A percentile compares a stretch with the other conserved stretches of the same genome.
Conservation (phyloP, 2,797 vertebrate species). For the Zalophus californianus region DNA sequence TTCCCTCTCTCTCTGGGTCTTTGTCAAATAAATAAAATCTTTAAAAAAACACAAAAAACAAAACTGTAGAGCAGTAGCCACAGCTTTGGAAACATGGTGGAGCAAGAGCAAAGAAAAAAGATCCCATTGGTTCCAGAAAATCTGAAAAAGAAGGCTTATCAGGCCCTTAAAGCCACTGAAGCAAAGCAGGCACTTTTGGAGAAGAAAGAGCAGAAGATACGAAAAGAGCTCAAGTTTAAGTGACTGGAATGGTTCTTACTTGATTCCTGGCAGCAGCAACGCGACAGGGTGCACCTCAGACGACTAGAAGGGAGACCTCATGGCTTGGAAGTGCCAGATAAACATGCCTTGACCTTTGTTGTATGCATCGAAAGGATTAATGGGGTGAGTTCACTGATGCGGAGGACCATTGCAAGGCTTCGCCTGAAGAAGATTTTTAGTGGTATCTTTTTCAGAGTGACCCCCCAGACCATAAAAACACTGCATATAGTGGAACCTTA, state of each 20-base stretch:
- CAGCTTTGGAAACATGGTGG: neutral
- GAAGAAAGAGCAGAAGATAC: conserved; percentile 88
- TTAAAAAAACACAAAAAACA: neutral
- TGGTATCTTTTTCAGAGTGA: conserved; percentile 93
- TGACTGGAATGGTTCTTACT: conserved; percentile 93
- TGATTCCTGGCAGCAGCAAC: conserved; percentile 89
- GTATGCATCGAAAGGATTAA: conserved; percentile 93
- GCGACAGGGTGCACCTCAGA: conserved; percentile 89
- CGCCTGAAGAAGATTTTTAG: conserved; percentile 93
- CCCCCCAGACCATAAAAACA: conserved; percentile 89
- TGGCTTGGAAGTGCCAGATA: conserved; percentile 83
- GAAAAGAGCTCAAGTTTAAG: conserved; percentile 92
- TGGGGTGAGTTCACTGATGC: conserved; percentile 92
- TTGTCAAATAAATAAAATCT: too few species aligned
- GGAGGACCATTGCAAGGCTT: conserved; percentile 89
- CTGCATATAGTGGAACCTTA: conserved; percentile 94
- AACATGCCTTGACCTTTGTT: conserved; percentile 92
- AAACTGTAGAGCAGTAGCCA: neutral
- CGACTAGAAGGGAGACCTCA: conserved; percentile 87
- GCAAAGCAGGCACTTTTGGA: neutral
- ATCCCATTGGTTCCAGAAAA: neutral
- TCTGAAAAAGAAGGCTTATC: neutral
- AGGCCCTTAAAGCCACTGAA: neutral
- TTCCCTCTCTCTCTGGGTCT: too few species aligned
- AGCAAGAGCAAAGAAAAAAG: neutral